Evolutionary conservation across 2,113 vertebrate species (phyloP).

Genomic region (Notechis scutatus): DNA sequence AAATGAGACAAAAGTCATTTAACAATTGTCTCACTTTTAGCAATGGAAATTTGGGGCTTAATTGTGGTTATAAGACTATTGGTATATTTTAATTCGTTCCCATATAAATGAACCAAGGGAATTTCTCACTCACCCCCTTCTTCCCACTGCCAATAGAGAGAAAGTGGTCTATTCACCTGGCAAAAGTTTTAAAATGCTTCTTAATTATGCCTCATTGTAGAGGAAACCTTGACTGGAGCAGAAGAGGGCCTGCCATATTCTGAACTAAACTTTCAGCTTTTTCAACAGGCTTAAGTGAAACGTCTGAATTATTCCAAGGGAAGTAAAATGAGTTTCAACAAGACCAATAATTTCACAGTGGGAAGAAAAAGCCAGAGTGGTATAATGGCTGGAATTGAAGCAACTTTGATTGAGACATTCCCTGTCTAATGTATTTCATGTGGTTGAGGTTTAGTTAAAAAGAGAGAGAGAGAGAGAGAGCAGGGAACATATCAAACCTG

Average conservation of each 20-base stretch:
- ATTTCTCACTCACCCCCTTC: background rate
- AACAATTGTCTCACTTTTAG: too few species aligned
- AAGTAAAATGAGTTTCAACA: background rate
- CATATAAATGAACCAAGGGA: background rate
- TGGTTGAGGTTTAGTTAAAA: background rate
- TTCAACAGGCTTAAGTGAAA: background rate
- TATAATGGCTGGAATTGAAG: background rate
- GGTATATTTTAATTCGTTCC: constrained; percentile 5
- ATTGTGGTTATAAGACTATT: too few species aligned
- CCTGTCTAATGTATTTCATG: background rate
- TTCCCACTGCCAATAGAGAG: background rate
- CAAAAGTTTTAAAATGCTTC: background rate
- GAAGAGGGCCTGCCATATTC: background rate
- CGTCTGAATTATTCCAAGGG: background rate
- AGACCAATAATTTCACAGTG: background rate
- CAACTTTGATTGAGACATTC: background rate
- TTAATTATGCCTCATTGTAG: background rate
- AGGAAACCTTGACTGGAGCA: background rate
- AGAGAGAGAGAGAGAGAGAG: too few species aligned
- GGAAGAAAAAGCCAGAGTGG: background rate
- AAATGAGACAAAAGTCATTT: too few species aligned
- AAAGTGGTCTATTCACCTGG: background rate
- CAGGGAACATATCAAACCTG: background rate
- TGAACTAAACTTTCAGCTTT: background rate
- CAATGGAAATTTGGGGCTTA: too few species aligned